These are phyloP conservation scores for Spilarctia lutea DNA, from an alignment of 2,888 invertebrate species.

Conservation along the genomic window DNA sequence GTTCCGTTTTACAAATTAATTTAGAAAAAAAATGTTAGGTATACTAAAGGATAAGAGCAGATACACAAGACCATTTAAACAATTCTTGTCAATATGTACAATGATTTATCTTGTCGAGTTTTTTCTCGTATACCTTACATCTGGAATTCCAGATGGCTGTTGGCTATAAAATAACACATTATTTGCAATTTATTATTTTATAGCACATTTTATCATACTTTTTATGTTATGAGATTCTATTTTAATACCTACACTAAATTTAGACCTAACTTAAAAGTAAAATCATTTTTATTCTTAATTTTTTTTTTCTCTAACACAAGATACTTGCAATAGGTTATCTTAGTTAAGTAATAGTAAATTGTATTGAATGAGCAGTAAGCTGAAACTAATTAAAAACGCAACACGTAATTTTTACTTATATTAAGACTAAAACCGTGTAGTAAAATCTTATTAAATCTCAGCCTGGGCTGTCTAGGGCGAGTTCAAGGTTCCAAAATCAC, in stretches of 20 bases:
- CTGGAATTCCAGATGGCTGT: slow-evolving; percentile 24
- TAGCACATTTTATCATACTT: slow-evolving; percentile 26
- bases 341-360: too few relatives aligned
- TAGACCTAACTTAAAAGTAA: background rate
- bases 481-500: slow-evolving; percentile 22
- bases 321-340: too few relatives aligned
- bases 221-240: slow-evolving; percentile 45
- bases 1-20: too few relatives aligned
- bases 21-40: too few relatives aligned
- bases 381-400: background rate
- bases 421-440: background rate
- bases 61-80: background rate
- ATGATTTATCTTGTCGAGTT: background rate
- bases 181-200: slow-evolving; percentile 44
- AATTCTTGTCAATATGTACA: background rate
- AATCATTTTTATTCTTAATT: too few relatives aligned
- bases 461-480: background rate
- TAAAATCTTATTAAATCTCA: background rate
- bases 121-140: background rate
- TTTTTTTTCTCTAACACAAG: too few relatives aligned
- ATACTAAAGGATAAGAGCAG: background rate
- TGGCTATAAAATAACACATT: slow-evolving; percentile 34
- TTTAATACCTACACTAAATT: slow-evolving; percentile 34
- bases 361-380: background rate
- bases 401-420: background rate